Evolutionary conservation across 2,888 invertebrate genomes (phyloP).

Genomic region (Galeruca laticollis): DNA sequence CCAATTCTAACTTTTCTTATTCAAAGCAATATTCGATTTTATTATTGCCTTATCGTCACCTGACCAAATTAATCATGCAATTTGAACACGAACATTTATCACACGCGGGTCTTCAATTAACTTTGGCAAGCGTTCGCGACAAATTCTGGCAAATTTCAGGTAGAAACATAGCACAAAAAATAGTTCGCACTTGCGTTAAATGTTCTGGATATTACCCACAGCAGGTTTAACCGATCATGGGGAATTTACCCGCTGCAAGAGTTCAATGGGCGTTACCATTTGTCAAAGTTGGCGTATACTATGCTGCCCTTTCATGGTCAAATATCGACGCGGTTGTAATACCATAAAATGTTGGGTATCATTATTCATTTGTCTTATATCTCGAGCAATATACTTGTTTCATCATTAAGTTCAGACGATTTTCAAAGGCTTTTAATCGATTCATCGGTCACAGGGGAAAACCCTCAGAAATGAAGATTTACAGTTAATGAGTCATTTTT

Average conservation of each 20-base stretch:
- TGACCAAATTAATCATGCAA: constrained; percentile 43
- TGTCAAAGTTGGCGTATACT: constrained; percentile 43
- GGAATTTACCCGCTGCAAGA: constrained; percentile 36
- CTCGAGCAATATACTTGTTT: constrained; percentile 27
- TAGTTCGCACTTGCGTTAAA: constrained; percentile 41
- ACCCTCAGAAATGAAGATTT: constrained; percentile 45
- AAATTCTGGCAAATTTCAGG: constrained; percentile 49
- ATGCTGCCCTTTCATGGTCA: constrained; percentile 44
- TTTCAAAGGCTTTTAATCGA: constrained; percentile 45
- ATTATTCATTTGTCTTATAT: too few species aligned
- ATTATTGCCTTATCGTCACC: constrained; percentile 39
- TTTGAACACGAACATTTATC: constrained; percentile 40
- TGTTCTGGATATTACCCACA: constrained; percentile 42
- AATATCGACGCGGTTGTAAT: constrained; percentile 39
- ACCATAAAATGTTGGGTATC: constrained; percentile 33
- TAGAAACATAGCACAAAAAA: constrained; percentile 39
- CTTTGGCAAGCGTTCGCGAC: constrained; percentile 43
- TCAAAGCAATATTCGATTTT: constrained; percentile 47
- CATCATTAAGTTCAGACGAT: constrained; percentile 41
- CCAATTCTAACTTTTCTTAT: constrained; percentile 42
- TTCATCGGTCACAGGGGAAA: too few species aligned
- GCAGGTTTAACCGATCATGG: constrained; percentile 39
- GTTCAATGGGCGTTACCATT: too few species aligned
- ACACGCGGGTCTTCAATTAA: constrained; percentile 44
- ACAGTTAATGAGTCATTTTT: constrained; percentile 7